phyloP scores from a whole-genome alignment of 53 echinoderm and acorn worm species.

The Apostichopus leukothele region DNA sequence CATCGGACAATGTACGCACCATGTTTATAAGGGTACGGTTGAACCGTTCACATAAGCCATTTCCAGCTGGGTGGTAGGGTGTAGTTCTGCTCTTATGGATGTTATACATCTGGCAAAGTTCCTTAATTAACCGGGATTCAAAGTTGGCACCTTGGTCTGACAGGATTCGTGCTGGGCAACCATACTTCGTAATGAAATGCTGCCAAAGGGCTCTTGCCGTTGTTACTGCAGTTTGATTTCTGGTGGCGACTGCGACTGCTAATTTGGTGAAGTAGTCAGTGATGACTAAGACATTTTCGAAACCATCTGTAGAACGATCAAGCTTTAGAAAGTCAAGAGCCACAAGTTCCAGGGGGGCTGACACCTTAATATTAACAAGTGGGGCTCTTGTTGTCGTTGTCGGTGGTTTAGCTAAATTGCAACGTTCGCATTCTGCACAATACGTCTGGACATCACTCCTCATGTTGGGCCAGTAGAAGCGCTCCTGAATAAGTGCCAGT shows the following conservation, averaged over 20 bases:
- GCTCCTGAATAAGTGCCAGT: slow-evolving; percentile 11
- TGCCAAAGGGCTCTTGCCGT: slow-evolving; percentile 46
- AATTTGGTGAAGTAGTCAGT: slow-evolving; percentile 55
- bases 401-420: slow-evolving; percentile 32
- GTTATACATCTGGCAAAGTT: background rate
- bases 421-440: slow-evolving; percentile 23
- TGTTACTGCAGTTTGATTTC: slow-evolving; percentile 52
- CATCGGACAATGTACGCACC: slow-evolving; percentile 41
- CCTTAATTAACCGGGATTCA: slow-evolving; percentile 6
- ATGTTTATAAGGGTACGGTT: slow-evolving; percentile 48
- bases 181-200: slow-evolving; percentile 49
- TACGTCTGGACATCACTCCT: slow-evolving; percentile 6
- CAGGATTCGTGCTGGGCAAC: slow-evolving; percentile 40
- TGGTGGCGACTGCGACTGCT: slow-evolving; percentile 54
- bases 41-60: slow-evolving; percentile 41
- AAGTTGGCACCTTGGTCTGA: slow-evolving; percentile 57
- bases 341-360: slow-evolving; percentile 53
- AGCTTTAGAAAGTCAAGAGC: slow-evolving; percentile 46
- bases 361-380: slow-evolving; percentile 32
- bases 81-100: slow-evolving; percentile 9
- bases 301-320: slow-evolving; percentile 46
- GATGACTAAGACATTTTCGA: slow-evolving; percentile 53
- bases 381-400: slow-evolving; percentile 11
- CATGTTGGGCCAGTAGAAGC: slow-evolving; percentile 51
- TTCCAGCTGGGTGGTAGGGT: background rate